phyloP scores from a whole-genome alignment of 2,888 invertebrate genomes.

The Thumatha senex region DNA sequence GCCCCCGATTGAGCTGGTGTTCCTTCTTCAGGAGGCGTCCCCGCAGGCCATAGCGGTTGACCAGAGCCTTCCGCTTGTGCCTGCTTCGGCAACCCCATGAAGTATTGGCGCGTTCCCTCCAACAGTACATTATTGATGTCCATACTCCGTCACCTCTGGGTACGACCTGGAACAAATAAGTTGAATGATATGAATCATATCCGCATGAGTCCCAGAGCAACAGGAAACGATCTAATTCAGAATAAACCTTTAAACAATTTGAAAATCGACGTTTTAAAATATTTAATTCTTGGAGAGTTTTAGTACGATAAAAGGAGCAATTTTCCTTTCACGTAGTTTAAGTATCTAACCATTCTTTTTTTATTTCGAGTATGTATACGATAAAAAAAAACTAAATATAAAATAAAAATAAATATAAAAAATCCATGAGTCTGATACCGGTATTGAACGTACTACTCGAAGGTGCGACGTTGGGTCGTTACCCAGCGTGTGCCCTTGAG shows the following conservation, averaged over 20 bases:
- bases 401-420: too few species aligned
- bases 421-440: slow-evolving; percentile 9
- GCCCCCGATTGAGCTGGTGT: slow-evolving; percentile 72
- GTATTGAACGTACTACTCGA: slow-evolving; percentile 42
- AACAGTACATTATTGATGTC: slow-evolving; percentile 92
- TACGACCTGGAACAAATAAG: slow-evolving; percentile 55
- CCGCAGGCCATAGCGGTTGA: slow-evolving; percentile 64
- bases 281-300: too few species aligned
- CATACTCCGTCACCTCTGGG: slow-evolving; percentile 80
- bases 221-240: too few species aligned
- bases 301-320: too few species aligned
- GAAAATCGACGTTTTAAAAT: too few species aligned
- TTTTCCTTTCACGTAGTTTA: too few species aligned
- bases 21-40: slow-evolving; percentile 65
- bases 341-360: too few species aligned
- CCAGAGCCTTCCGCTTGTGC: slow-evolving; percentile 66
- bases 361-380: too few species aligned
- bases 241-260: too few species aligned
- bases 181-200: not conserved
- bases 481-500: slow-evolving; percentile 74
- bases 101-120: slow-evolving; percentile 93
- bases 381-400: too few species aligned
- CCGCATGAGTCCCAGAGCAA: too few species aligned
- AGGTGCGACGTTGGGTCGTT: slow-evolving; percentile 65
- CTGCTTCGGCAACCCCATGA: slow-evolving; percentile 89